phyloP scores from a whole-genome alignment of 2,888 invertebrate genomes.

The Dysmachus trigonus region DNA sequence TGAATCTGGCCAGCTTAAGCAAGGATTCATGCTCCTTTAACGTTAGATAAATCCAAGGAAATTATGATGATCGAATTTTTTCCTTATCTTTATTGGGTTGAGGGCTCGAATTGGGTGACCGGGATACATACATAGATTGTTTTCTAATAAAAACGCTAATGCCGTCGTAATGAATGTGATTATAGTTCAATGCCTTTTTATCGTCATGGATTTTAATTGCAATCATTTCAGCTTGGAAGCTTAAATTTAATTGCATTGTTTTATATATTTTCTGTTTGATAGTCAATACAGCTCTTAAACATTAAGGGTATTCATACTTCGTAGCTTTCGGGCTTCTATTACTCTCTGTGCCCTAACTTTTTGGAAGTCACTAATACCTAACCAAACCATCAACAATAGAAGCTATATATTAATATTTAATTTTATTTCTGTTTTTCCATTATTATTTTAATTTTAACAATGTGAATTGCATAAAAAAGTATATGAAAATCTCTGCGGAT shows the following conservation, averaged over 20 bases:
- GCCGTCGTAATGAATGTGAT: background rate
- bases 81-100: background rate
- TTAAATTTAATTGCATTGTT: background rate
- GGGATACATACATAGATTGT: background rate
- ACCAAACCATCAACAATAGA: no score
- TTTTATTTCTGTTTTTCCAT: no score
- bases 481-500: no score
- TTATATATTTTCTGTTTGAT: background rate
- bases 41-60: background rate
- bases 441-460: no score
- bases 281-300: background rate
- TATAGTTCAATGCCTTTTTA: background rate
- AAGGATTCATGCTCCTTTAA: background rate
- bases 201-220: background rate
- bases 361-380: no score
- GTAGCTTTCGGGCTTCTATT: no score
- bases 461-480: no score
- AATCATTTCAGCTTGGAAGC: background rate
- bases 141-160: background rate
- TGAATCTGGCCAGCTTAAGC: background rate
- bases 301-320: no score
- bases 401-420: no score
- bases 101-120: background rate
- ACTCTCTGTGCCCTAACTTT: no score
- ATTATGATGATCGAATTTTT: background rate